Evolutionary conservation across 2,888 invertebrate genomes (phyloP).

Genomic region (Caenorhabditis japonica): DNA sequence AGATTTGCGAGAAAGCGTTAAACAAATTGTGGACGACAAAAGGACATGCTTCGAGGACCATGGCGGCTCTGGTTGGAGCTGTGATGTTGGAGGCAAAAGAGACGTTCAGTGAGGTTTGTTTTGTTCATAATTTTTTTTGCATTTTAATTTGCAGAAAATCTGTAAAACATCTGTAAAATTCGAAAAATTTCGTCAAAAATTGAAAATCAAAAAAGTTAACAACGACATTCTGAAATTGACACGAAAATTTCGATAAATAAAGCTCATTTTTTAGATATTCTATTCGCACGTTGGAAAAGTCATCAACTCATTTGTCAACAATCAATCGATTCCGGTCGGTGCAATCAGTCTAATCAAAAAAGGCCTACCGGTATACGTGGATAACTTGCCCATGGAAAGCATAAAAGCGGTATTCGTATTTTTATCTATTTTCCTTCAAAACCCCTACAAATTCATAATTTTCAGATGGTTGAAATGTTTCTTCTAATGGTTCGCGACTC

Average conservation of each 20-base stretch:
- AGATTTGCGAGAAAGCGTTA: constrained; percentile 14
- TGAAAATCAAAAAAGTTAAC: too few species aligned
- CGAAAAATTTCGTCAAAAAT: too few species aligned
- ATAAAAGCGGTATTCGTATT: constrained; percentile 35
- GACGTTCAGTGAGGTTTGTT: constrained; percentile 7
- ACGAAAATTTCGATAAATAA: too few species aligned
- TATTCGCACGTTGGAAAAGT: constrained; percentile 24
- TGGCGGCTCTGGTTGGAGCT: constrained; percentile 22
- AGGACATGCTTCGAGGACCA: constrained; percentile 35
- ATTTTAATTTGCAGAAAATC: too few species aligned
- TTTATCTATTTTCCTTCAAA: too few species aligned
- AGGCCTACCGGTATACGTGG: constrained; percentile 2
- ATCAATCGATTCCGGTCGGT: constrained; percentile 16
- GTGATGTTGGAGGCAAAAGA: constrained; percentile 18
- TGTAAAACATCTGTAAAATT: too few species aligned
- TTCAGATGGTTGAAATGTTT: constrained; percentile 33
- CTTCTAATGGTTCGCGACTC: constrained; percentile 32
- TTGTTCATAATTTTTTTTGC: too few species aligned
- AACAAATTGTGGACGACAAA: constrained; percentile 23
- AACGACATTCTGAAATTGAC: too few species aligned
- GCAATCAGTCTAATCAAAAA: constrained; percentile 31
- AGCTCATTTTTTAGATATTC: constrained; percentile 10
- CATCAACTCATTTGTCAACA: constrained; percentile 18
- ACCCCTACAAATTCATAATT: neutral
- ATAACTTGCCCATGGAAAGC: neutral